Conservation (phyloP, 2,113 vertebrate genomes). For the Conger conger region DNA sequence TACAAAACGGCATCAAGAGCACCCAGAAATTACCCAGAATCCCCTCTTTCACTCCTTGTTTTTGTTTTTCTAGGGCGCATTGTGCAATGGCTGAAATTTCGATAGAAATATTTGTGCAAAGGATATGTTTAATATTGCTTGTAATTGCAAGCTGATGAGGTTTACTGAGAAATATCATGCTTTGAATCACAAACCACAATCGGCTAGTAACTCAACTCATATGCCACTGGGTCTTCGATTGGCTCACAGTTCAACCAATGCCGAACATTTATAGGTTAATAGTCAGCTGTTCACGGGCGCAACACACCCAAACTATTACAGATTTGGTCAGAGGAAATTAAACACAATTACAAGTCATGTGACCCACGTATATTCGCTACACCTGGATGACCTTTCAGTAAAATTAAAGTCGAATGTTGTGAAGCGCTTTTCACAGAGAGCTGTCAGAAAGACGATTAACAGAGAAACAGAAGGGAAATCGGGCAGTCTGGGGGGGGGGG, state of each 20-base stretch:
- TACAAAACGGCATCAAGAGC: not conserved
- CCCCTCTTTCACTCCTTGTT: not conserved
- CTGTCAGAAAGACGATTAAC: no score
- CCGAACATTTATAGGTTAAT: not conserved
- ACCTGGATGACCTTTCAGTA: no score
- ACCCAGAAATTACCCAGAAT: not conserved
- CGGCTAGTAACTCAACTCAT: no score
- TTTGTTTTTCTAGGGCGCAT: constrained; percentile 62
- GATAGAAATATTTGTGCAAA: constrained; percentile 32
- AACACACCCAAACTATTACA: not conserved
- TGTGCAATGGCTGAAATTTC: constrained; percentile 64
- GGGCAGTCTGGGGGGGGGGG: no score
- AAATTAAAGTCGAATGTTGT: no score
- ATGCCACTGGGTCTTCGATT: no score
- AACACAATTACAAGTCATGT: no score
- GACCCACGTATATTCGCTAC: no score
- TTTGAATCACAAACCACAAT: not conserved
- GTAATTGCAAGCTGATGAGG: not conserved
- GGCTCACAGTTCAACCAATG: no score
- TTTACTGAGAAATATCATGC: not conserved
- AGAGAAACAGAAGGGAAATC: no score
- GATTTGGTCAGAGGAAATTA: constrained; percentile 4
- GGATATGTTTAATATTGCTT: constrained; percentile 32
- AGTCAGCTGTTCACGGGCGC: not conserved
- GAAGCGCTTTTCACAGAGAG: no score